These are phyloP conservation scores for Campoletis raptor DNA, from an alignment of 2,888 invertebrate genomes.

Conservation along the genomic window DNA sequence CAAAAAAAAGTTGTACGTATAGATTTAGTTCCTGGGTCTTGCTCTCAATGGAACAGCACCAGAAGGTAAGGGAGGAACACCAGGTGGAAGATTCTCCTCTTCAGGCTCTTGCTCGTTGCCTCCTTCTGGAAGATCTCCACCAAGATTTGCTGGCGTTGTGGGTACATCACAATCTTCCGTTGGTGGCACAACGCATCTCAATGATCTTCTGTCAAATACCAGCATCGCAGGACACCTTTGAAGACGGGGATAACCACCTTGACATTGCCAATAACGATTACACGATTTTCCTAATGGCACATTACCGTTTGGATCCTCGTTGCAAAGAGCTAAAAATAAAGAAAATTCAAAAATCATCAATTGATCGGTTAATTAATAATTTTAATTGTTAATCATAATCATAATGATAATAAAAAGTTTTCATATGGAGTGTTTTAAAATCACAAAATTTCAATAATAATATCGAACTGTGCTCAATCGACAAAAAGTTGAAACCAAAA, in stretches of 20 bases:
- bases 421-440: background rate
- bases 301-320: slow-evolving; percentile 96
- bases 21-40: slow-evolving; percentile 80
- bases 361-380: background rate
- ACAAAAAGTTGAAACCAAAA: background rate
- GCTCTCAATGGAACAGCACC: slow-evolving; percentile 82
- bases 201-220: slow-evolving; percentile 93
- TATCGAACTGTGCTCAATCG: too few species aligned
- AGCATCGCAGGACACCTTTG: slow-evolving; percentile 96
- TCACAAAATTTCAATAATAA: too few species aligned
- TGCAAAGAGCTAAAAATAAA: slow-evolving; percentile 91
- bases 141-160: slow-evolving; percentile 88
- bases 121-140: slow-evolving; percentile 80
- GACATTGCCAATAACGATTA: slow-evolving; percentile 97
- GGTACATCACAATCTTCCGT: slow-evolving; percentile 96
- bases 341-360: slow-evolving; percentile 9
- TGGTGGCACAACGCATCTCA: slow-evolving; percentile 95
- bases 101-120: slow-evolving; percentile 83
- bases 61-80: slow-evolving; percentile 81
- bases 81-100: slow-evolving; percentile 83
- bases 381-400: background rate
- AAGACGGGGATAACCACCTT: slow-evolving; percentile 96
- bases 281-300: slow-evolving; percentile 96
- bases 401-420: background rate
- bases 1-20: slow-evolving; percentile 8